Conservation (phyloP, 2,113 vertebrate genomes). For the Phalacrocorax carbo region DNA sequence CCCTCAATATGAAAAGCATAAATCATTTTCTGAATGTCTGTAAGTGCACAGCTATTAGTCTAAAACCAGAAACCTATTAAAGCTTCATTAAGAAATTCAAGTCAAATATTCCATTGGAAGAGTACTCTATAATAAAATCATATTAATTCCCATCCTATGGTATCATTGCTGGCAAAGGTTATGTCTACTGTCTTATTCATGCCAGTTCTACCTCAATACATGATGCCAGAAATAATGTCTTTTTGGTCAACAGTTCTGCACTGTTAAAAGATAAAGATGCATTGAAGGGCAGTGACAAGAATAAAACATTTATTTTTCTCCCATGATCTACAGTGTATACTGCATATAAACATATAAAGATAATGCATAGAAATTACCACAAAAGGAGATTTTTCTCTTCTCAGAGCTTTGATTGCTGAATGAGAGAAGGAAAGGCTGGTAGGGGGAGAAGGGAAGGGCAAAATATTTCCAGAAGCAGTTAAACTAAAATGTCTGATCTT, state of each 20-base stretch:
- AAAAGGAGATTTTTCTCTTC: not conserved
- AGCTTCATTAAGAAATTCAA: not conserved
- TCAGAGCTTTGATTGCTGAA: not conserved
- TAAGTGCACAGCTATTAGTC: not conserved
- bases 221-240: not conserved
- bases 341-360: not conserved
- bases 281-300: not conserved
- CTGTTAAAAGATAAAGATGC: not conserved
- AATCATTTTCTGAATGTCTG: not conserved
- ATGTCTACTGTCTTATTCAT: not conserved
- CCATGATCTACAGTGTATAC: not conserved
- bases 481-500: not conserved
- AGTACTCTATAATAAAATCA: not conserved
- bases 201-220: not conserved
- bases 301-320: not conserved
- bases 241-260: not conserved
- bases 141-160: not conserved
- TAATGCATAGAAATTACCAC: not conserved
- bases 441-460: not conserved
- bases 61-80: constrained; percentile 16
- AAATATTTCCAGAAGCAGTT: not conserved
- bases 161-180: not conserved
- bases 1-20: not conserved
- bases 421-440: not conserved
- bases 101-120: not conserved